Conservation (phyloP, 2,113 vertebrate genomes). For the Tonatia bakeri region DNA sequence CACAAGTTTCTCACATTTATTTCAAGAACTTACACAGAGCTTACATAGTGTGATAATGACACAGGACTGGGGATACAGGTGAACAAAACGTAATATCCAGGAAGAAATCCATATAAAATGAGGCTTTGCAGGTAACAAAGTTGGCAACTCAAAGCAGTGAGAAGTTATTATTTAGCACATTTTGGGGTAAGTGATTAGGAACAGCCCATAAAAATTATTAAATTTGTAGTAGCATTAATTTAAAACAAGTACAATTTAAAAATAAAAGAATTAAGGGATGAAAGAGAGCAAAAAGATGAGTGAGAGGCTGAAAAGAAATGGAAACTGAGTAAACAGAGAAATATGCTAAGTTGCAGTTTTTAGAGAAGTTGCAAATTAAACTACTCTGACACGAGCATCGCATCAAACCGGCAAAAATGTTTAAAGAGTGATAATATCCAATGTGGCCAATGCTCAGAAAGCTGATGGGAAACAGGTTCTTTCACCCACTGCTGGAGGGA, state of each 20-base stretch:
- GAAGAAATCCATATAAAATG: background rate
- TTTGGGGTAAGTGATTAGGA: background rate
- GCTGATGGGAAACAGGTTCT: background rate
- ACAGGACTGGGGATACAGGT: background rate
- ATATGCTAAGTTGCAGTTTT: background rate
- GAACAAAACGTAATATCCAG: background rate
- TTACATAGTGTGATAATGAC: background rate
- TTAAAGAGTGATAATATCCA: background rate
- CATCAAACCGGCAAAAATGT: background rate
- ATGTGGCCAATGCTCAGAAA: background rate
- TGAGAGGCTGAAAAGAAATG: background rate
- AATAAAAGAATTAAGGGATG: background rate
- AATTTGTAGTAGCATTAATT: background rate
- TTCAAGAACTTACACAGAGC: background rate
- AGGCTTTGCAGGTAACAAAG: background rate
- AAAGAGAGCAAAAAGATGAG: background rate
- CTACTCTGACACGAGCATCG: background rate
- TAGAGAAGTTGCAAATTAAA: background rate
- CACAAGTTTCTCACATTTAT: background rate
- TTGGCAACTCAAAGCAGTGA: background rate
- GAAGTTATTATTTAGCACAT: background rate
- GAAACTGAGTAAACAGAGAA: background rate
- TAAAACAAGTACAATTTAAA: conserved; percentile 1
- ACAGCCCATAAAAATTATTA: background rate
- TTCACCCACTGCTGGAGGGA: background rate